Conservation (phyloP, 2,888 invertebrate genomes). For the Drosophila kanekoi region DNA sequence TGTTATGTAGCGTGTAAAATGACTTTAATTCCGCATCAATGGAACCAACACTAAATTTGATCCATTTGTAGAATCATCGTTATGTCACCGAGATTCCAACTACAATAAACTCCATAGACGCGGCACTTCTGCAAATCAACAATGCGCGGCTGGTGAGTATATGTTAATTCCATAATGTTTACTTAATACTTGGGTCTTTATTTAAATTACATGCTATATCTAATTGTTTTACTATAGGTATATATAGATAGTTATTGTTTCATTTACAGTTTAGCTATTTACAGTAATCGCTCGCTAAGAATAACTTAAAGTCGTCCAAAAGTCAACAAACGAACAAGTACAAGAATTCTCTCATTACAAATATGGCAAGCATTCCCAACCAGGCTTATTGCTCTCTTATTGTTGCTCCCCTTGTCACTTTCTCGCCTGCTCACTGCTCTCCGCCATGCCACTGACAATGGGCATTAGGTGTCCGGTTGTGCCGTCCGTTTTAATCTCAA, state of each 20-base stretch:
- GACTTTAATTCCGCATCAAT: background rate
- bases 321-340: conserved; percentile 35
- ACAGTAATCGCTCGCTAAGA: conserved; percentile 72
- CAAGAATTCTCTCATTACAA: conserved; percentile 67
- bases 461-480: conserved; percentile 83
- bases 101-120: conserved; percentile 33
- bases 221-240: conserved; percentile 46
- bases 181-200: conserved; percentile 68
- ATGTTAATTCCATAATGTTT: conserved; percentile 2
- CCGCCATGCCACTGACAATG: conserved; percentile 43
- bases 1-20: background rate
- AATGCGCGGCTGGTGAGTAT: conserved; percentile 53
- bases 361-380: conserved; percentile 70
- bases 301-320: conserved; percentile 56
- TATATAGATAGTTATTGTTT: conserved; percentile 44
- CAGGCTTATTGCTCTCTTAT: conserved; percentile 20
- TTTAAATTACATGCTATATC: conserved; percentile 43
- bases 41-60: background rate
- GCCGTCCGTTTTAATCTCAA: conserved; percentile 85
- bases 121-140: conserved; percentile 33
- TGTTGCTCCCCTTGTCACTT: conserved; percentile 19
- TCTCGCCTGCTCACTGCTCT: conserved; percentile 22
- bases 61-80: conserved; percentile 44
- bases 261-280: conserved; percentile 69
- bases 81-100: conserved; percentile 42